A percentile compares a stretch with the other conserved stretches of the same genome.
These are phyloP conservation scores for Pyrgilauda ruficollis DNA, from an alignment of 2,113 vertebrate species.

Conservation along the genomic window DNA sequence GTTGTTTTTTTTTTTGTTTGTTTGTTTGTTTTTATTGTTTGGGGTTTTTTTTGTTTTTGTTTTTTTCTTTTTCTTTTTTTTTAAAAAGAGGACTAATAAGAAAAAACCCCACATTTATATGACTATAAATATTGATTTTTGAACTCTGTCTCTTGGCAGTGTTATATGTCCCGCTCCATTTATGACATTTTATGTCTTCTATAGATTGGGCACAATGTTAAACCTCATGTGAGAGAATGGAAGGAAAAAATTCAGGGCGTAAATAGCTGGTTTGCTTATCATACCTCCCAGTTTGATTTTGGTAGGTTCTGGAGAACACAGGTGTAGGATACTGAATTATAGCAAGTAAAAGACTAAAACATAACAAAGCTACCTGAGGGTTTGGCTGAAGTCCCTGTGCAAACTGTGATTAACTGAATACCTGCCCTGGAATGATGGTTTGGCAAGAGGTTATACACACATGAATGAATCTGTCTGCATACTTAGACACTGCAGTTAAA, in stretches of 20 bases:
- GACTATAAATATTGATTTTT: not conserved
- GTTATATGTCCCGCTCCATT: not conserved
- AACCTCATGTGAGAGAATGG: not conserved
- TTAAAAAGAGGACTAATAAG: not conserved
- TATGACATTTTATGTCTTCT: not conserved
- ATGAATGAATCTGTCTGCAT: constrained; percentile 69
- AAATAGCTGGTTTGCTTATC: constrained; percentile 38
- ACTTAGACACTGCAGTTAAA: constrained; percentile 55
- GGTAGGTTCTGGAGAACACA: constrained; percentile 45
- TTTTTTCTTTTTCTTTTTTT: too few species aligned
- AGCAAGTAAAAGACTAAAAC: constrained; percentile 65
- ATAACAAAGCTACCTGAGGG: constrained; percentile 65
- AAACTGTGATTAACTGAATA: constrained; percentile 78
- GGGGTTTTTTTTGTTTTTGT: too few species aligned
- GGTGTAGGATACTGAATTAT: constrained; percentile 50
- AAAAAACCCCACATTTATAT: not conserved
- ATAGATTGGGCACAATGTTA: not conserved
- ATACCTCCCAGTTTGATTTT: constrained; percentile 36
- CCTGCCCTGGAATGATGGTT: constrained; percentile 78
- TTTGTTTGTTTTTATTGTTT: too few species aligned
- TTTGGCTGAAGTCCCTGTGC: constrained; percentile 75
- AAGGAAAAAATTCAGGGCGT: not conserved
- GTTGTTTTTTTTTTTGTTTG: too few species aligned
- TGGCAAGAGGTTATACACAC: constrained; percentile 74
- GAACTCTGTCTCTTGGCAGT: not conserved